Conservation (phyloP, 2,797 vertebrate genomes). For the Lagorchestes hirsutus region DNA sequence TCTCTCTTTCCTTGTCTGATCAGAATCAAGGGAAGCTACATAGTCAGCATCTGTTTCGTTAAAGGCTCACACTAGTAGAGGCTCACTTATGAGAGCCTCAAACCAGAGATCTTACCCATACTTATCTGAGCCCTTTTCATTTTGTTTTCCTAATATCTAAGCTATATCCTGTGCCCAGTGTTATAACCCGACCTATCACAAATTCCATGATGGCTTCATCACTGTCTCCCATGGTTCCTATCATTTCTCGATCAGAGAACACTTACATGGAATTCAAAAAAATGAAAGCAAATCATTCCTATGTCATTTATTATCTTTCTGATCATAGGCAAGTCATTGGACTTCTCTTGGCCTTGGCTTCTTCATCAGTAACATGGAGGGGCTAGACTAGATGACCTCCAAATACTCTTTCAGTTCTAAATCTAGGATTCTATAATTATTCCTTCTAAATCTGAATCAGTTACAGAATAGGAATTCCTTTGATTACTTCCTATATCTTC, state of each 20-base stretch:
- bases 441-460: background rate
- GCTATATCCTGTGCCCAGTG: background rate
- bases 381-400: background rate
- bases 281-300: background rate
- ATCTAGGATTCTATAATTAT: background rate
- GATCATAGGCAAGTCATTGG: background rate
- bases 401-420: background rate
- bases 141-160: background rate
- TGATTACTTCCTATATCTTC: background rate
- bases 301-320: background rate
- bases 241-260: background rate
- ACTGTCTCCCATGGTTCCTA: background rate
- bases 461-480: background rate
- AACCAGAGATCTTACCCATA: background rate
- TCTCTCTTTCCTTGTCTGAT: background rate
- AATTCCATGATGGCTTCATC: background rate
- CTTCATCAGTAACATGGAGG: background rate
- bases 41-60: background rate
- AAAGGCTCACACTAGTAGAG: background rate
- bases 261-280: background rate
- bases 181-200: background rate
- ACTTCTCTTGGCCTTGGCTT: background rate
- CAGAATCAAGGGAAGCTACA: background rate
- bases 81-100: background rate
- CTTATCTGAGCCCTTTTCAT: background rate